phyloP scores from a whole-genome alignment of 2,888 invertebrate species.

The Eledone cirrhosa region DNA sequence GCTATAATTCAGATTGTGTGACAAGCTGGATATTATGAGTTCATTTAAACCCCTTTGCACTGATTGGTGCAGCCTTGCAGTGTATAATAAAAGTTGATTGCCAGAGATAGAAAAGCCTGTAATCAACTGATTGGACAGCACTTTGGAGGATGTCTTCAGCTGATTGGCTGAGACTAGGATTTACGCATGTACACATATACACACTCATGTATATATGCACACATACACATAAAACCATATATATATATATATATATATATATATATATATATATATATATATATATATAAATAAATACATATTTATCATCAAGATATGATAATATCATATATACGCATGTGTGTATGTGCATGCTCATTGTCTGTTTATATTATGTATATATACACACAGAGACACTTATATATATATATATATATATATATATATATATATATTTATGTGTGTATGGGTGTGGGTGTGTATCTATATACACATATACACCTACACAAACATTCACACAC shows the following conservation, averaged over 20 bases:
- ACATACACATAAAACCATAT: neutral
- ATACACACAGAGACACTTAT: neutral
- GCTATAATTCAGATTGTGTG: too few relatives aligned
- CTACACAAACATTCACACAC: neutral
- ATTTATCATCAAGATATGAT: too few relatives aligned
- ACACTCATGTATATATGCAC: neutral
- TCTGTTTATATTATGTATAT: neutral
- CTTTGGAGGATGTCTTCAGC: too few relatives aligned
- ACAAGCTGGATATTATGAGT: too few relatives aligned
- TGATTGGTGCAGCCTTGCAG: too few relatives aligned
- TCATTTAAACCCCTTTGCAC: too few relatives aligned
- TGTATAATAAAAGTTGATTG: too few relatives aligned
- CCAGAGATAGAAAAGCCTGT: too few relatives aligned
- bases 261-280: neutral
- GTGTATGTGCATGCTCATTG: neutral
- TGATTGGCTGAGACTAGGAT: neutral
- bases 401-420: neutral
- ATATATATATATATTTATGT: slow-evolving; percentile 7
- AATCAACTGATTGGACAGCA: too few relatives aligned
- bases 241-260: neutral
- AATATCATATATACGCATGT: neutral
- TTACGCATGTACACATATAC: neutral
- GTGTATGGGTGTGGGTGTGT: too few relatives aligned
- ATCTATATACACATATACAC: neutral
- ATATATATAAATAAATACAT: neutral